phyloP scores from a whole-genome alignment of 1,140 invertebrate species.

The Pseudomyrmex gracilis region DNA sequence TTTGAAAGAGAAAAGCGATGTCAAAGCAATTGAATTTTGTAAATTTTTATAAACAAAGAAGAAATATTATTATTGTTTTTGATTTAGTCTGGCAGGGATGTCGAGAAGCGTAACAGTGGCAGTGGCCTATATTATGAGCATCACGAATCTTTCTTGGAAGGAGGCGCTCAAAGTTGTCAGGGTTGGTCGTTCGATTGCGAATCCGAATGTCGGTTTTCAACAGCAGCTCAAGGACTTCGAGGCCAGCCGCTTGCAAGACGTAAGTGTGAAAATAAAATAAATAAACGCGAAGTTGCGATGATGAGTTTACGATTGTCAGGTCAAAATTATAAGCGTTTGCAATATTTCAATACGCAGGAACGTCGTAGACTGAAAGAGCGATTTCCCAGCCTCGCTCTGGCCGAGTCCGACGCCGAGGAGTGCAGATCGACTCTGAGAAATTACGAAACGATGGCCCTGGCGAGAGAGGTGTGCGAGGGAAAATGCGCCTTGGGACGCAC shows the following conservation, averaged over 20 bases:
- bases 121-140: constrained; percentile 98
- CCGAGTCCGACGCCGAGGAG: constrained; percentile 90
- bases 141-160: constrained; percentile 95
- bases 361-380: constrained; percentile 92
- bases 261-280: constrained; percentile 79
- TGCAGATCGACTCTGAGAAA: constrained; percentile 91
- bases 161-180: constrained; percentile 97
- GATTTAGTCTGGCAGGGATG: constrained; percentile 95
- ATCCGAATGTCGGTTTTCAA: constrained; percentile 98
- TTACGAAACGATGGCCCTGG: constrained; percentile 92
- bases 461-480: constrained; percentile 93
- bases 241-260: constrained; percentile 91
- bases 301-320: not conserved
- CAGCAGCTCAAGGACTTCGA: constrained; percentile 97
- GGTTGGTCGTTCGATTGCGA: constrained; percentile 95
- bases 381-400: constrained; percentile 91
- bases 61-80: not conserved
- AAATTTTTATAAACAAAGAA: constrained; percentile 26
- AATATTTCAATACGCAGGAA: constrained; percentile 87
- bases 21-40: not conserved
- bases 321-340: not conserved
- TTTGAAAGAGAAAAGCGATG: not conserved
- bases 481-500: constrained; percentile 93
- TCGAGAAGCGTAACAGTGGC: constrained; percentile 97
- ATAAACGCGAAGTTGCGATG: not conserved